A percentile compares a stretch with the other conserved stretches of the same genome.
These are phyloP conservation scores for Helicoverpa zea DNA, from an alignment of 1,140 invertebrate genomes.

Conservation along the genomic window DNA sequence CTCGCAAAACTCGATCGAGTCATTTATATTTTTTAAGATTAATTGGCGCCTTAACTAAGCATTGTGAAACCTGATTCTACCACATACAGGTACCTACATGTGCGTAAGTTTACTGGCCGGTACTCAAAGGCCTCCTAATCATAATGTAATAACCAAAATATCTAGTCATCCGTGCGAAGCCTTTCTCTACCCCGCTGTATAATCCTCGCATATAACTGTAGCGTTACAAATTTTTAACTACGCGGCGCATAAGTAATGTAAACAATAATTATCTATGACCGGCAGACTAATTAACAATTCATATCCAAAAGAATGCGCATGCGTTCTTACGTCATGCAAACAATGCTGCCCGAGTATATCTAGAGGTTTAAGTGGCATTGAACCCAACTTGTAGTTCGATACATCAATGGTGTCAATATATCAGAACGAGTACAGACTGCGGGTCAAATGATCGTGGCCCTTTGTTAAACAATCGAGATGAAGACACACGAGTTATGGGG, in stretches of 20 bases:
- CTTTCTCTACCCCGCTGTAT: background rate
- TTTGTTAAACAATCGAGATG: conserved; percentile 52
- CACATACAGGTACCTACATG: background rate
- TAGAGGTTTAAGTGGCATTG: conserved; percentile 54
- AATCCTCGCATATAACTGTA: background rate
- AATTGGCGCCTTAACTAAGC: background rate
- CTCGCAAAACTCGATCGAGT: background rate
- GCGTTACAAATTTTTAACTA: conserved; percentile 37
- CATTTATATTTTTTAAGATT: background rate
- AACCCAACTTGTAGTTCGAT: conserved; percentile 50
- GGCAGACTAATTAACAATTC: conserved; percentile 57
- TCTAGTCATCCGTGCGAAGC: background rate
- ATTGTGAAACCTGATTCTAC: background rate
- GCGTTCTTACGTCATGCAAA: conserved; percentile 52
- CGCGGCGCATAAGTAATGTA: conserved; percentile 40
- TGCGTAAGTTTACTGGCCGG: background rate
- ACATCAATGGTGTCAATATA: conserved; percentile 50
- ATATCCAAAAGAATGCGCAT: conserved; percentile 54
- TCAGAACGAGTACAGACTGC: conserved; percentile 5
- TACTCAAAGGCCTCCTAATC: background rate
- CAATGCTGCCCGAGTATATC: conserved; percentile 49
- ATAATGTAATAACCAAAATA: background rate
- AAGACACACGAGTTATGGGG: background rate
- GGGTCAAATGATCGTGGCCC: conserved; percentile 54
- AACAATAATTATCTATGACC: conserved; percentile 52